Evolutionary conservation across 2,797 vertebrate species (phyloP).

Genomic region (Florisuga fusca): DNA sequence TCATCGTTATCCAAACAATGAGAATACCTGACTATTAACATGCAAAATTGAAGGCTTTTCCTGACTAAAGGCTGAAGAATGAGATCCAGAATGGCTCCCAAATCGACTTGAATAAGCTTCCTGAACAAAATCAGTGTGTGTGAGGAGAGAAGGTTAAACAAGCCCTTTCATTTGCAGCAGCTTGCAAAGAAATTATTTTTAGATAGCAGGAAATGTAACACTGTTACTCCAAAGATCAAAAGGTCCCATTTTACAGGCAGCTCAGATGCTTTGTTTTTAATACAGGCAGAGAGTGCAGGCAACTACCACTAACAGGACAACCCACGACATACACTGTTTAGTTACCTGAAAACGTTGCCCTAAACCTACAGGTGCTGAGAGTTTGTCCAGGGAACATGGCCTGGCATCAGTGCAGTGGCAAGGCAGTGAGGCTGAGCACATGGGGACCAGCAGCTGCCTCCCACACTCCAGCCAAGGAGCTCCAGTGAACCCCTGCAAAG

Average conservation of each 20-base stretch:
- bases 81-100: slow-evolving; percentile 3
- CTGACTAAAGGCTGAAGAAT: slow-evolving; percentile 8
- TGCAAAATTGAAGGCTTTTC: background rate
- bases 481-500: background rate
- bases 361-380: background rate
- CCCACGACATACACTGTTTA: background rate
- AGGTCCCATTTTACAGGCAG: slow-evolving; percentile 31
- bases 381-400: background rate
- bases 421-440: background rate
- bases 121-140: slow-evolving; percentile 5
- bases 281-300: background rate
- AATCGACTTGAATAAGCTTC: slow-evolving; percentile 13
- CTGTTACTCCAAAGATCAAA: slow-evolving; percentile 42
- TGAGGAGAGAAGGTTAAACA: slow-evolving; percentile 50
- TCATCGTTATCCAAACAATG: background rate
- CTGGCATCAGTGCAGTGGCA: accelerated
- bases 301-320: background rate
- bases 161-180: slow-evolving; percentile 26
- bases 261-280: slow-evolving; percentile 25
- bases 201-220: slow-evolving; percentile 56
- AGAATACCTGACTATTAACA: slow-evolving; percentile 15
- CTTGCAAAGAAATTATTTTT: slow-evolving; percentile 65
- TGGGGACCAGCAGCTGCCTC: background rate
- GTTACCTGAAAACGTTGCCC: background rate
- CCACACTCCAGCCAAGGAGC: accelerated